These are phyloP conservation scores for Drosophila ezoana DNA, from an alignment of 2,888 invertebrate species.

Conservation along the genomic window DNA sequence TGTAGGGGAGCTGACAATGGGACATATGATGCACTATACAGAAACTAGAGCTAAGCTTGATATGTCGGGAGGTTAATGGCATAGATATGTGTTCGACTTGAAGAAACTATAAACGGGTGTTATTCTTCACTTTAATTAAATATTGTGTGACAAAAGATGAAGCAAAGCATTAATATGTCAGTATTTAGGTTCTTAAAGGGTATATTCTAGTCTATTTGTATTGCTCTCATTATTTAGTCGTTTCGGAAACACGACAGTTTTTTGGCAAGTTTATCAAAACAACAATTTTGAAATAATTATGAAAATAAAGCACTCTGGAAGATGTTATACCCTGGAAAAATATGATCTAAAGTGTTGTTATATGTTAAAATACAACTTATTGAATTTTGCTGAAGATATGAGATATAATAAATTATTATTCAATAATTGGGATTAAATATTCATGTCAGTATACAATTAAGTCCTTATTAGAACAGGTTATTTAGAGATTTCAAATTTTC, in stretches of 20 bases:
- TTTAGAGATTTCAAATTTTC: too few relatives aligned
- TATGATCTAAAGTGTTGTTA: neutral
- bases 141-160: too few relatives aligned
- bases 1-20: neutral
- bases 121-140: neutral
- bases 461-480: too few relatives aligned
- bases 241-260: neutral
- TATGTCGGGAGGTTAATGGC: too few relatives aligned
- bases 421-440: too few relatives aligned
- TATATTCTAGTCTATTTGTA: neutral
- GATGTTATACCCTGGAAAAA: constrained; percentile 1
- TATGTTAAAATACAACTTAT: too few relatives aligned
- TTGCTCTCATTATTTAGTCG: neutral
- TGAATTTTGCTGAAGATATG: too few relatives aligned
- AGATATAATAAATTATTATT: too few relatives aligned
- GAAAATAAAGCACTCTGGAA: neutral
- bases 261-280: constrained; percentile 5
- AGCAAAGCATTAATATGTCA: too few relatives aligned
- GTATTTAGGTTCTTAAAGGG: neutral
- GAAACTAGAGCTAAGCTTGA: too few relatives aligned
- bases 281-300: constrained; percentile 2
- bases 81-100: too few relatives aligned
- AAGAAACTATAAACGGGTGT: neutral
- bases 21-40: neutral
- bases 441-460: too few relatives aligned